Conservation (phyloP, 2,113 vertebrate genomes). For the Monopterus albus region DNA sequence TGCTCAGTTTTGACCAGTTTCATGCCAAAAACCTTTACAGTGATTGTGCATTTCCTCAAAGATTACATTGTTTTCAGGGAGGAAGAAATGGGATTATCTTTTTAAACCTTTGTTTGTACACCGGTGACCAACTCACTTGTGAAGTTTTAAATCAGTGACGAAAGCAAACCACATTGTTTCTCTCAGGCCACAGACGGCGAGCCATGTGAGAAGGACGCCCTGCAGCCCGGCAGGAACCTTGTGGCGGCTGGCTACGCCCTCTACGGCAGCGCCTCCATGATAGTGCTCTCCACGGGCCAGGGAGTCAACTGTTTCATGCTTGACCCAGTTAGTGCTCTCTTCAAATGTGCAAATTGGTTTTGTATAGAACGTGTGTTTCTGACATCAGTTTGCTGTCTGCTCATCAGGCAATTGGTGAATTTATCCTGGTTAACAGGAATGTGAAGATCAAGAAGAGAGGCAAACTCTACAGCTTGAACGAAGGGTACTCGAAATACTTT, state of each 20-base stretch:
- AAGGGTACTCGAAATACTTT: conserved; percentile 90
- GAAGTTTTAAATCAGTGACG: no score
- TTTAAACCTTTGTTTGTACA: no score
- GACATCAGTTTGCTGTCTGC: neutral
- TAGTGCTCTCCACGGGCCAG: conserved; percentile 88
- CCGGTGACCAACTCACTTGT: no score
- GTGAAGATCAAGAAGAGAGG: conserved; percentile 93
- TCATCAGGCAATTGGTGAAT: conserved; percentile 91
- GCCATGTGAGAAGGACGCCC: conserved; percentile 88
- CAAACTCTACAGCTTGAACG: conserved; percentile 93
- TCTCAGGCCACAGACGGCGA: conserved; percentile 81
- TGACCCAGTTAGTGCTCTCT: conserved; percentile 89
- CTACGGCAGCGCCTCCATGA: conserved; percentile 96
- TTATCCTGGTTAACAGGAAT: conserved; percentile 92
- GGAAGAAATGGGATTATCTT: no score
- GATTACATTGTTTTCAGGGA: no score
- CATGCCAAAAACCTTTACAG: no score
- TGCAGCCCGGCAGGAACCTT: conserved; percentile 89
- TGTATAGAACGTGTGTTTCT: neutral
- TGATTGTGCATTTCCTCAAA: no score
- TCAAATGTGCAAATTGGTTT: no score
- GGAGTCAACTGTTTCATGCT: conserved; percentile 97
- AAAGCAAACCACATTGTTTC: neutral
- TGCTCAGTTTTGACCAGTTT: no score
- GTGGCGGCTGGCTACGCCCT: conserved; percentile 94